Evolutionary conservation across 2,113 vertebrate species (phyloP).

Genomic region (Cyanoramphus novaezelandiae): DNA sequence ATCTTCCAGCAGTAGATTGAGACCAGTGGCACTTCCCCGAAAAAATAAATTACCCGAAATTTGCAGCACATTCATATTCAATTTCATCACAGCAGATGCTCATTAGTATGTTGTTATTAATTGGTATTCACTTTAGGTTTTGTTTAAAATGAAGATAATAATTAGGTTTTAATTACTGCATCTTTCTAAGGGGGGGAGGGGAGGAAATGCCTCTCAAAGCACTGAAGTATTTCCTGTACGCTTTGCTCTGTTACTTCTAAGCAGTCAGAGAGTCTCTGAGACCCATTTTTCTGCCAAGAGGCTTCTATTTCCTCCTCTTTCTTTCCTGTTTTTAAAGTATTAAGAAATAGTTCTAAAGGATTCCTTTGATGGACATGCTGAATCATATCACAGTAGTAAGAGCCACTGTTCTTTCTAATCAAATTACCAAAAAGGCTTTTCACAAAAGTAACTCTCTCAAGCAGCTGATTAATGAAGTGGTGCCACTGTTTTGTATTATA

Average conservation of each 20-base stretch:
- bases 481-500: slow-evolving; percentile 80
- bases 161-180: slow-evolving; percentile 88
- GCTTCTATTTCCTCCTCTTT: slow-evolving; percentile 39
- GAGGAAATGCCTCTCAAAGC: slow-evolving; percentile 80
- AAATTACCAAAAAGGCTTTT: slow-evolving; percentile 80
- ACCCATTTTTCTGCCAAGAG: slow-evolving; percentile 67
- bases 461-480: slow-evolving; percentile 83
- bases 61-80: slow-evolving; percentile 87
- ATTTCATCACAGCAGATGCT: slow-evolving; percentile 89
- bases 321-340: slow-evolving; percentile 46
- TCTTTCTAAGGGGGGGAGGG: slow-evolving; percentile 75
- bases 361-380: slow-evolving; percentile 75
- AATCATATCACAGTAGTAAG: slow-evolving; percentile 72
- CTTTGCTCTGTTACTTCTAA: slow-evolving; percentile 56
- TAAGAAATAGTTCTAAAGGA: slow-evolving; percentile 68
- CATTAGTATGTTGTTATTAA: slow-evolving; percentile 90
- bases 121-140: slow-evolving; percentile 89
- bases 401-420: slow-evolving; percentile 74
- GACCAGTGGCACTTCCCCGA: slow-evolving; percentile 81
- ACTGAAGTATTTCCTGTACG: slow-evolving; percentile 77
- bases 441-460: slow-evolving; percentile 78
- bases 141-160: slow-evolving; percentile 90
- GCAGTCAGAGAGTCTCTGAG: slow-evolving; percentile 58
- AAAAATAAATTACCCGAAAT: slow-evolving; percentile 87
- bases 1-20: slow-evolving; percentile 75